Conservation (phyloP, 2,797 vertebrate genomes). For the Amblyraja radiata region DNA sequence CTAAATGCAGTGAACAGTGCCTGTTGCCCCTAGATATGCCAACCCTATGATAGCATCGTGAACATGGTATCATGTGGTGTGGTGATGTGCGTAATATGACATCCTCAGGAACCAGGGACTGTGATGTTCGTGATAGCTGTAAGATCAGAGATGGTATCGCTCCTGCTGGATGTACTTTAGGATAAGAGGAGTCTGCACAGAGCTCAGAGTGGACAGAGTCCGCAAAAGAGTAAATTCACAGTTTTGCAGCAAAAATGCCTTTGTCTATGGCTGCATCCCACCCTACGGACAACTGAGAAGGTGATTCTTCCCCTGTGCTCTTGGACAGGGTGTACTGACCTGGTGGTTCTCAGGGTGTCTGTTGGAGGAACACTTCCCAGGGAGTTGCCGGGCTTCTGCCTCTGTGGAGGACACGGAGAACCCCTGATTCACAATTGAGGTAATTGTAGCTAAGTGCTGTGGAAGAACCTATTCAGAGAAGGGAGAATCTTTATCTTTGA, state of each 20-base stretch:
- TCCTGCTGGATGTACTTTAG: not conserved
- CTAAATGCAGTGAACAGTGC: no score
- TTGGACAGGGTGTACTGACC: not conserved
- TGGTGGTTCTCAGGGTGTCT: not conserved
- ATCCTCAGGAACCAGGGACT: not conserved
- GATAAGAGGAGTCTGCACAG: not conserved
- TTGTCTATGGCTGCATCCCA: not conserved
- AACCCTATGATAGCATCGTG: not conserved
- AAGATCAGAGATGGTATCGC: not conserved
- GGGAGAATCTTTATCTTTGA: not conserved
- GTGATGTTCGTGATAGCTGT: not conserved
- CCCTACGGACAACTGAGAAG: not conserved
- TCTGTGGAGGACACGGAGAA: not conserved
- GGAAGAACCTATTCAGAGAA: not conserved
- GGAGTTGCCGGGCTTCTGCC: not conserved
- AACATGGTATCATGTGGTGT: not conserved
- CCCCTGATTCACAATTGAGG: not conserved
- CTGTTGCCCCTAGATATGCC: no score
- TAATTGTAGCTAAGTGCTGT: not conserved
- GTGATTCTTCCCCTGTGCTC: not conserved
- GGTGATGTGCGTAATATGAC: not conserved
- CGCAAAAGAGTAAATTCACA: not conserved
- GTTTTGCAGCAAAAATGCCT: not conserved
- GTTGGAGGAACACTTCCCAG: not conserved
- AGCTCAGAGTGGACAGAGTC: not conserved